Evolutionary conservation across 2,113 vertebrate species (phyloP).

Genomic region (Turdus rufiventris): DNA sequence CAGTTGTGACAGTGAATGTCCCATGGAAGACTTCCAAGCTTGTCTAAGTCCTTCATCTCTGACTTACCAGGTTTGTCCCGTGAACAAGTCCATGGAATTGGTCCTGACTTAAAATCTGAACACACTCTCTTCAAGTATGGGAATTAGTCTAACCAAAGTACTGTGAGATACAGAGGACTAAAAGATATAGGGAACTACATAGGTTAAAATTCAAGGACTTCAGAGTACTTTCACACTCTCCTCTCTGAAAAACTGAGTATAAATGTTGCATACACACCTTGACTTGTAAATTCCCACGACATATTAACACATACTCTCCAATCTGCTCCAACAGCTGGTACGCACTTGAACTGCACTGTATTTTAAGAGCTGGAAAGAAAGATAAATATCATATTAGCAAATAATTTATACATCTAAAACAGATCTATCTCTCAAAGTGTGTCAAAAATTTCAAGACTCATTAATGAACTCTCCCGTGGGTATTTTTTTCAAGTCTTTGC

Average conservation of each 20-base stretch:
- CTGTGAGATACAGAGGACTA: background rate
- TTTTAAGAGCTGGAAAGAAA: slow-evolving; percentile 82
- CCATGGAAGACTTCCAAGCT: background rate
- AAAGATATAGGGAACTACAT: background rate
- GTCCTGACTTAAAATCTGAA: background rate
- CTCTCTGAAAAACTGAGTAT: slow-evolving; percentile 2
- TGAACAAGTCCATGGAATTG: background rate
- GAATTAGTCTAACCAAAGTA: background rate
- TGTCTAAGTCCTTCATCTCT: background rate
- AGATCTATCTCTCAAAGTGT: background rate
- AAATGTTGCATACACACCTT: slow-evolving; percentile 77
- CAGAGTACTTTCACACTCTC: background rate
- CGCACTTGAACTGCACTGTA: slow-evolving; percentile 84
- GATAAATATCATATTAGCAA: background rate
- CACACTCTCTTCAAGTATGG: background rate
- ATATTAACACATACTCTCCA: slow-evolving; percentile 79
- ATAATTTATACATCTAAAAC: background rate
- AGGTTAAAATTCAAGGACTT: background rate
- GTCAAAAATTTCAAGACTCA: background rate
- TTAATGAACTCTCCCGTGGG: background rate
- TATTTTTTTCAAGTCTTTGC: background rate
- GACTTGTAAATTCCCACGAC: slow-evolving; percentile 83
- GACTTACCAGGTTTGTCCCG: background rate
- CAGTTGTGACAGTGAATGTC: background rate
- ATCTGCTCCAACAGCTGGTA: slow-evolving; percentile 87